Evolutionary conservation across 35 echinoderm and acorn worm species (phyloP).

Genomic region (Patiria miniata): DNA sequence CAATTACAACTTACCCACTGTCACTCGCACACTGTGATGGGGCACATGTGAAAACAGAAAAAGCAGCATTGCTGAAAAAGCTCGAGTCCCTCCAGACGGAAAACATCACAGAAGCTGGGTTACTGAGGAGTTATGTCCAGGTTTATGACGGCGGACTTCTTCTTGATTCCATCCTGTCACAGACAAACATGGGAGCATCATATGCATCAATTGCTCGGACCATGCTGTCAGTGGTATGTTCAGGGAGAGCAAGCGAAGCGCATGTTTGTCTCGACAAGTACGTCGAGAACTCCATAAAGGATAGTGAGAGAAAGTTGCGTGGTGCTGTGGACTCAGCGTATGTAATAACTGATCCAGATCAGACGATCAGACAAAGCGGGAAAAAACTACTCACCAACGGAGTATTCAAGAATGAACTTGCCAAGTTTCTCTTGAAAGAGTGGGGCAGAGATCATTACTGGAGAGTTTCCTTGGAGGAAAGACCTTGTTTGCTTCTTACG

Average conservation of each 20-base stretch:
- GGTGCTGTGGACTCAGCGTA: not conserved
- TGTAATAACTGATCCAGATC: conserved; percentile 58
- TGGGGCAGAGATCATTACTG: conserved; percentile 62
- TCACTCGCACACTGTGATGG: conserved; percentile 75
- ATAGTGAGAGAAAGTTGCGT: not conserved
- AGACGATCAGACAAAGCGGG: conserved; percentile 62
- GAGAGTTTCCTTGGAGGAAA: conserved; percentile 44
- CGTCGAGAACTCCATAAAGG: conserved; percentile 18
- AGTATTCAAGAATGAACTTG: conserved; percentile 73
- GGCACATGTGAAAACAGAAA: conserved; percentile 49
- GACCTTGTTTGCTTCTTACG: conserved; percentile 66
- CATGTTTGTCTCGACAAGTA: conserved; percentile 50
- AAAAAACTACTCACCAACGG: conserved; percentile 67
- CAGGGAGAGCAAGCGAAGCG: not conserved
- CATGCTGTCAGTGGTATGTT: conserved; percentile 1
- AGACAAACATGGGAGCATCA: conserved; percentile 49
- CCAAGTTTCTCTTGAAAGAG: conserved; percentile 67
- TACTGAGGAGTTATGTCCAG: conserved; percentile 45
- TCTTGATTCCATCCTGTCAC: conserved; percentile 49
- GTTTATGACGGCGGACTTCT: conserved; percentile 61
- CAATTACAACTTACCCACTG: conserved; percentile 64
- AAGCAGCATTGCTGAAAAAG: conserved; percentile 38
- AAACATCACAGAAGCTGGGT: conserved; percentile 20
- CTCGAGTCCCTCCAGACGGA: conserved; percentile 47
- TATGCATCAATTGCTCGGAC: not conserved